Base-by-base conservation (phyloP, 2,113 vertebrate species). In the Porphyrio hochstetteri region DNA sequence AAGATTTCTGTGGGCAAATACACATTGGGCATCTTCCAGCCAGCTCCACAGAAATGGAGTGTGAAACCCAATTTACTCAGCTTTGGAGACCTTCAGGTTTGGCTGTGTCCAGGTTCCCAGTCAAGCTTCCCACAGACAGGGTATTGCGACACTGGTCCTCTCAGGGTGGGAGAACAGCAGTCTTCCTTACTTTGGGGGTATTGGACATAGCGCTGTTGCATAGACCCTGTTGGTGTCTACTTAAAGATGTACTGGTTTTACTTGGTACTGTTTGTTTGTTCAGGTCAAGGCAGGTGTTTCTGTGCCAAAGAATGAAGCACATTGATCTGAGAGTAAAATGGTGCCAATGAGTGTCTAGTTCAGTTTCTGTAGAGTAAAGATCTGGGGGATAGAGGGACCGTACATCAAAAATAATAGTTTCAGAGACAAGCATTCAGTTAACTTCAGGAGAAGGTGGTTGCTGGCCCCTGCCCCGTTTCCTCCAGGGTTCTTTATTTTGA, bases 101-200 rank as follows among this genome's bases (percentile, higher is more conserved):
- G 13, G 20, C 53, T 2, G 0, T 18, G 19, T 52, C 38, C 2
- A 2, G 67, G 38, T 29, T 64, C 55, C 44, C 15, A 23, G 21
- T 31, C 44, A 6, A 59, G 24, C 14, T 67, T 86, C 19, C 82
- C 6, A 2, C 6, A 65, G 25, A 23, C 2, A 3, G 68, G 18
- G 40, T 36, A 40, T 35, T 1, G 1, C 0, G 4, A 1, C 42
- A 10, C 19, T 5, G 23, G 17, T 56, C 33, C 70, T 68, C 42
- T 76, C 44, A 61, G 9, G 33, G 46, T 61, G 82, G 74, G 36
- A 29, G 25, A 46, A 17, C 9, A 87, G 24, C 24, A 44, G 2
- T 69, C 27, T 29, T 70, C 55, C 44, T 76, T 65, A 35, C 38
- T 82, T 13, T 29, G 38, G 2, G 12, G 9, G 18, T 16, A 61